phyloP scores from a whole-genome alignment of 2,888 invertebrate species.

The Drosophila rubida region DNA sequence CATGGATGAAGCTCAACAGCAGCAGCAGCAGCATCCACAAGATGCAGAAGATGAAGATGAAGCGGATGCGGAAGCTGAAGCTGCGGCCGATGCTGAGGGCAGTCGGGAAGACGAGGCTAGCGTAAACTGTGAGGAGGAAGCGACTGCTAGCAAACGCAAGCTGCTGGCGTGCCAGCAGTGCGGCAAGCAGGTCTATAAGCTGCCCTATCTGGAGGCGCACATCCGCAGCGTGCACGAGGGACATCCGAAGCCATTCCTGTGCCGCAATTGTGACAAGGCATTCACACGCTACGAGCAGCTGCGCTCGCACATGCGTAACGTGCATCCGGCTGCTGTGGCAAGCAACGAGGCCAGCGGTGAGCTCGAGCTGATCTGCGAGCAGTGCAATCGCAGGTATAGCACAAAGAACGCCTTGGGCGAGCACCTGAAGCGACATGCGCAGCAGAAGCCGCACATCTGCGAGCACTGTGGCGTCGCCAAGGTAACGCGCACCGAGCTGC shows the following conservation, averaged over 20 bases:
- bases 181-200: slow-evolving; percentile 79
- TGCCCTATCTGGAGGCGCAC: slow-evolving; percentile 80
- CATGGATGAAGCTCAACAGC: slow-evolving; percentile 15
- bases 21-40: slow-evolving; percentile 2
- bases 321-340: slow-evolving; percentile 47
- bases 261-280: slow-evolving; percentile 70
- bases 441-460: slow-evolving; percentile 80
- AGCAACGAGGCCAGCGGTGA: slow-evolving; percentile 18
- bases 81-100: neutral
- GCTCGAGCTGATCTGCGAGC: slow-evolving; percentile 64
- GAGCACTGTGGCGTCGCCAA: slow-evolving; percentile 81
- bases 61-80: slow-evolving; percentile 1
- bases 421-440: slow-evolving; percentile 80
- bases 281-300: slow-evolving; percentile 78
- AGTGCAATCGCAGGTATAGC: slow-evolving; percentile 79
- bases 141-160: slow-evolving; percentile 49
- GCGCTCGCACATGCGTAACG: slow-evolving; percentile 68
- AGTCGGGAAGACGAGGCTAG: slow-evolving; percentile 18
- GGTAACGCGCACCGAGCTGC: slow-evolving; percentile 80
- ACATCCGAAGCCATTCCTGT: slow-evolving; percentile 78
- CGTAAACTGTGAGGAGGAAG: slow-evolving; percentile 4
- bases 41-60: slow-evolving; percentile 7
- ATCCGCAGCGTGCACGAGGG: slow-evolving; percentile 80
- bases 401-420: slow-evolving; percentile 81
- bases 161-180: slow-evolving; percentile 65